Base-by-base conservation (phyloP, 1,140 invertebrate genomes). In the Helicoverpa zea region DNA sequence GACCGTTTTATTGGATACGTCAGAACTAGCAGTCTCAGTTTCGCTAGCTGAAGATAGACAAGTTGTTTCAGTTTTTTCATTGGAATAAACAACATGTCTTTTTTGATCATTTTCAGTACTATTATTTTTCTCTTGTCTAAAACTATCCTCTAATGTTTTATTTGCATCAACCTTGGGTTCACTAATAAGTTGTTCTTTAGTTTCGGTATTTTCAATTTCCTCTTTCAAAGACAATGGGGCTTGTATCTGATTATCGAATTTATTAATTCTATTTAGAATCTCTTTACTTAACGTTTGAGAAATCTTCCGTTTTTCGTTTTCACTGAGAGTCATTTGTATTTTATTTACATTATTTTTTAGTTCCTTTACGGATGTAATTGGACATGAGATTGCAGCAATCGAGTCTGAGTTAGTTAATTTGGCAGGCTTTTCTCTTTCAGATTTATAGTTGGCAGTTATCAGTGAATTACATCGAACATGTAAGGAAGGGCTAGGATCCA, bases 241-340 rank as follows among this genome's bases (percentile, higher is more conserved):
- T 1, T 94, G 92, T 10, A 94, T 89, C 1, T 94, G 92, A 11
- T 92, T 95, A 89, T 96, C 96, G 85, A 91, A 91, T 87, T 93
- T 93, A 78, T 89, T 91, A 4, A 97, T 95, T 89, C 96, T 96
- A 81, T 97, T 96, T 72, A 97, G 90, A 10, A 97, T 95, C 94
- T 98, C 97, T 87, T 96, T 96, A 75, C 97, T 97, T 3, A 98
- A 92, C 7, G 96, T 96, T 91, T 97, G 95, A 0, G 97, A 98
- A 58, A 98, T 92, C 81, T 96, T 95, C 89, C 96, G 97, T 84
- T 98, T 98, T 81, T 98, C 97, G 23, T 95, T 95, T 94, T 98
- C 97, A 68, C 95, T 95, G 58, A 97, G 91, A 54, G 91, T 87
- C 91, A 95, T 95, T 88, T 94, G 95, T 61, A 94, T 87, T 88